Evolutionary conservation across 2,888 invertebrate genomes (phyloP), one percentile per base, ranked within the genome.

Genomic region (Diarsia dahlii): DNA sequence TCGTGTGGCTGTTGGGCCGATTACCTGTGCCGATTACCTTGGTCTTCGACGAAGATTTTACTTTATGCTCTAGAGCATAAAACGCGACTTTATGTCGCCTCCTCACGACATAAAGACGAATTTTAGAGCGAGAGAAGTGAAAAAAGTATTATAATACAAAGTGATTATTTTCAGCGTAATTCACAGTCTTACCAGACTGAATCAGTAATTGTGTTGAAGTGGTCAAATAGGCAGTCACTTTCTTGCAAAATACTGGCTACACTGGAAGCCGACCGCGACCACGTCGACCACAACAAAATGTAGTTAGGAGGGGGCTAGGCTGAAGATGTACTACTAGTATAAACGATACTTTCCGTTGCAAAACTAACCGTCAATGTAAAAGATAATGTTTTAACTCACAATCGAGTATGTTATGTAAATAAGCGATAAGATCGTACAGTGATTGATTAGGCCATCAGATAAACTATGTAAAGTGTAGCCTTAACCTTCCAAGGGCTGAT

Each of bases 401-500:
- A 15, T 6, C 23, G 2, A 8, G 3, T 28, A 58, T 13, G 62
- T 2, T 62, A 62, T 45, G 18, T 62, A 45, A 45, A n/a, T 63
- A 13, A 45, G 39, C 2, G 62, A 45, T 45, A 63, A 45, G 6
- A 39, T 39, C n/a, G 20, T 62, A 62, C 34, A 62, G 39, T 62
- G 62, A 62, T 62, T 62, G 62, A 62, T 62, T 13, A 45, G n/a
- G 39, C n/a, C 13, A 45, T 45, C 39, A 39, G 10, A 63, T 6
- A 3, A 13, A 45, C n/a, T 39, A 39, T 62, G 13, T 62, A 13
- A 39, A n/a, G 62, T 62, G 13, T 39, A 39, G 6, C 45, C 39
- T 45, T 63, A n/a, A 63, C 62, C 39, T 45, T 45, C 39, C 45
- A 63, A 63, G 62, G 62, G 62, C 62, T 63, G 39, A n/a, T n/a